A percentile compares a stretch with the other conserved stretches of the same genome.
Evolutionary conservation across 1,140 invertebrate species (phyloP).

Genomic region (Drosophila equinoxialis): DNA sequence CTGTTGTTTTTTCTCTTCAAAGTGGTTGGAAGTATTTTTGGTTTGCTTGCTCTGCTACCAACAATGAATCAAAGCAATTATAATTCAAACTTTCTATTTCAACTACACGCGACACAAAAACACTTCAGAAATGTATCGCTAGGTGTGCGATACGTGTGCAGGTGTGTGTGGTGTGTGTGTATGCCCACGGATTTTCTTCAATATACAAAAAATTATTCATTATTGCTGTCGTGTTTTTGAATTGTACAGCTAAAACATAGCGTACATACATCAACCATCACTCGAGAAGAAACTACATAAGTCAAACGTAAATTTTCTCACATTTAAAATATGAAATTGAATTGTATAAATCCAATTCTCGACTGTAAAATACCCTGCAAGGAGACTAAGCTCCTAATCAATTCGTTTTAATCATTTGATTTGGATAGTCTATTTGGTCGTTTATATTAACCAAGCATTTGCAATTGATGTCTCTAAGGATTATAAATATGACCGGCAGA

Average conservation of each 20-base stretch:
- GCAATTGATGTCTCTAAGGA: too few species aligned
- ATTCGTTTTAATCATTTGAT: too few species aligned
- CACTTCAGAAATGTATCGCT: conserved; percentile 26
- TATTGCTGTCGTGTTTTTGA: conserved; percentile 55
- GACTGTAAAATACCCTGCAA: not conserved
- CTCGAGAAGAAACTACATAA: conserved; percentile 6
- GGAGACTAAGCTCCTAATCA: too few species aligned
- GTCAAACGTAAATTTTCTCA: conserved; percentile 33
- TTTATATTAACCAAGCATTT: too few species aligned
- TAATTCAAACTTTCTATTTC: conserved; percentile 70
- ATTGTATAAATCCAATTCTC: conserved; percentile 16
- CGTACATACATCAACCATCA: not conserved
- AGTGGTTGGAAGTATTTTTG: conserved; percentile 33
- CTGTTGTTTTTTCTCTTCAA: conserved; percentile 11
- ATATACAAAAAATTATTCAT: conserved; percentile 37
- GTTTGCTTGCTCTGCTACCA: not conserved
- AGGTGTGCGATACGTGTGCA: not conserved
- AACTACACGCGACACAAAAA: conserved; percentile 59
- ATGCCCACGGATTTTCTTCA: conserved; percentile 47
- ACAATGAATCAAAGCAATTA: conserved; percentile 70
- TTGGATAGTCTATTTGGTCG: too few species aligned
- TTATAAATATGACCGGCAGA: too few species aligned
- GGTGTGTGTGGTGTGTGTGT: not conserved
- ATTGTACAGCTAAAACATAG: conserved; percentile 24
- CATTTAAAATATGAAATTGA: conserved; percentile 43